Percentiles rank a stretch among this genome's conserved stretches.
Evolutionary conservation across 2,888 invertebrate species (phyloP).

Genomic region (Branchinecta sandiegonensis): DNA sequence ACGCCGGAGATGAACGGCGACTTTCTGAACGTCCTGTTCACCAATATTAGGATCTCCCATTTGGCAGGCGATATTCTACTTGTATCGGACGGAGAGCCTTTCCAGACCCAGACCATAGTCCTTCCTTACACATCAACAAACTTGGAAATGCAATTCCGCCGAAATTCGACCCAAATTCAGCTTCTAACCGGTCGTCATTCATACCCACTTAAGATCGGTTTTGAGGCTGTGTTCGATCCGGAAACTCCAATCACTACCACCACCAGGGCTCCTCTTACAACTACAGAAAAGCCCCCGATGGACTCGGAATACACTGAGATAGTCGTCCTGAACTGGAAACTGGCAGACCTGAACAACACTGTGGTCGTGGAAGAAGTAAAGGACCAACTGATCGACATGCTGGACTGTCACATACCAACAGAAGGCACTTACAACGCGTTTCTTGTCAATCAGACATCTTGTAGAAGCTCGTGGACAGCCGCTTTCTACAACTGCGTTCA

Average conservation of each 20-base stretch:
- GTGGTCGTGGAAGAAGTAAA: neutral
- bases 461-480: neutral
- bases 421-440: neutral
- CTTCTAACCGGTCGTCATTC: neutral
- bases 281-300: neutral
- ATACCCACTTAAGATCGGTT: neutral
- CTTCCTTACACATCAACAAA: neutral
- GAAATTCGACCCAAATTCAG: neutral
- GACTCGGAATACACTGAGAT: neutral
- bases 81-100: neutral
- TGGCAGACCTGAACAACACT: neutral
- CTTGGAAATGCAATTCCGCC: neutral
- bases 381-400: neutral
- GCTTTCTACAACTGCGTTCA: neutral
- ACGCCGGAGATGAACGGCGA: neutral
- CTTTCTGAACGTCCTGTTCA: neutral
- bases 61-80: neutral
- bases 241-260: neutral
- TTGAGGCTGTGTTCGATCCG: neutral
- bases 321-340: neutral
- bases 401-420: neutral
- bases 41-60: neutral
- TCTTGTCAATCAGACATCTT: neutral
- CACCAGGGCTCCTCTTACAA: neutral
- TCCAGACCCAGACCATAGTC: neutral